phyloP scores from a whole-genome alignment of 2,888 invertebrate genomes.

The Mycalesis mineus region DNA sequence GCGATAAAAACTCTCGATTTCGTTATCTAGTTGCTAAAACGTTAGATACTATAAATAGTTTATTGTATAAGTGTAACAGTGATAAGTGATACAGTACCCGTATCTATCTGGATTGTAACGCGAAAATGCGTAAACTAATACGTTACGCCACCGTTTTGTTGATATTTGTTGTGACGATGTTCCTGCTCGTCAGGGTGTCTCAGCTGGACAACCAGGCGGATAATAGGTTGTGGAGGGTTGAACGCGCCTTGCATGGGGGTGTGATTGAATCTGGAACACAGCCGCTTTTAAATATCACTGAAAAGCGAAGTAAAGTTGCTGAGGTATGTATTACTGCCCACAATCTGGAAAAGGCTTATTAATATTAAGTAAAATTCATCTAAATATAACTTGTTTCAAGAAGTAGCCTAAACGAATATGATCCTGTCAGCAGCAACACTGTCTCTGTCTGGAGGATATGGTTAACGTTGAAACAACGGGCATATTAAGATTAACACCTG shows the following conservation, averaged over 20 bases:
- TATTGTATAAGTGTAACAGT: background rate
- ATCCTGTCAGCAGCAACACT: no score
- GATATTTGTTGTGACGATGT: constrained; percentile 36
- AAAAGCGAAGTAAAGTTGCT: constrained; percentile 26
- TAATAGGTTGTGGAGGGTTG: constrained; percentile 15
- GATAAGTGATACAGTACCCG: no score
- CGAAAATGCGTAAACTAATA: constrained; percentile 44
- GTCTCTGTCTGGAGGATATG: no score
- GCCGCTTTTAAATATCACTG: background rate
- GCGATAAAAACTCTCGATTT: no score
- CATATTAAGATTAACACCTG: no score
- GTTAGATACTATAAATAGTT: background rate
- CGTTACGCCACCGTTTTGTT: constrained; percentile 41
- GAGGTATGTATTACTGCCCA: constrained; percentile 23
- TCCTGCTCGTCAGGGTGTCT: constrained; percentile 40
- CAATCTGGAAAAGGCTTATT: background rate
- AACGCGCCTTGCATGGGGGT: constrained; percentile 23
- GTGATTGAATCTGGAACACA: background rate
- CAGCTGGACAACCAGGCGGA: constrained; percentile 30
- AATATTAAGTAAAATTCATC: background rate
- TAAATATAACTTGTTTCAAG: no score
- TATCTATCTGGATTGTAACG: background rate
- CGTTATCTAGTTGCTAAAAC: background rate
- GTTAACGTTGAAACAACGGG: no score
- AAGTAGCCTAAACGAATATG: no score